Evolutionary conservation across 53 echinoderm and acorn worm genomes (phyloP).

Genomic region (Apostichopus leukothele): DNA sequence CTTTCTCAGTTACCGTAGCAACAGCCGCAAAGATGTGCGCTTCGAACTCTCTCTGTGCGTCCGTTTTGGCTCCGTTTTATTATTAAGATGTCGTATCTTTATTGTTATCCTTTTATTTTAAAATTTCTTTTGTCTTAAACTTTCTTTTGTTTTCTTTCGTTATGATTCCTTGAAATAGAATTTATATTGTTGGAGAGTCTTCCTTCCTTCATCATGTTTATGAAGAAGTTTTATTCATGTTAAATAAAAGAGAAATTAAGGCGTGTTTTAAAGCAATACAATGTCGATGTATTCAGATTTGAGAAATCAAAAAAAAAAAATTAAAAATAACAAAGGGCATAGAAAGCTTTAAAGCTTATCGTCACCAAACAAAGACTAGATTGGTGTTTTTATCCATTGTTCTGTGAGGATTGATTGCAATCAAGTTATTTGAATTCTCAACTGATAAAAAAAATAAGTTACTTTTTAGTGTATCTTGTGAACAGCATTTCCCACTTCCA

Average conservation of each 20-base stretch:
- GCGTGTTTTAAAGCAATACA: slow-evolving; percentile 30
- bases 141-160: slow-evolving; percentile 20
- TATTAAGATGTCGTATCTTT: too few relatives aligned
- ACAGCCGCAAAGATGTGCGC: too few relatives aligned
- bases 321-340: too few relatives aligned
- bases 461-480: background rate
- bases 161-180: slow-evolving; percentile 36
- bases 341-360: background rate
- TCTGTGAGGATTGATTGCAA: too few relatives aligned
- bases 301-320: background rate
- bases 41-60: background rate
- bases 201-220: background rate
- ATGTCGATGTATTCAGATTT: slow-evolving; percentile 35
- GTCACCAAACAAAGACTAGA: background rate
- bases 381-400: too few relatives aligned
- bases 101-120: slow-evolving; percentile 3
- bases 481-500: slow-evolving; percentile 3
- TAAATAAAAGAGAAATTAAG: background rate
- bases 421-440: background rate
- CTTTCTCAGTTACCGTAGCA: too few relatives aligned
- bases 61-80: too few relatives aligned
- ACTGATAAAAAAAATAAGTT: background rate
- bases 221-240: slow-evolving; percentile 7
- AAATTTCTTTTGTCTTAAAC: background rate
- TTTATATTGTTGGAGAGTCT: slow-evolving; percentile 31